These are phyloP conservation scores for Alloscopus bannaensis DNA, from an alignment of 2,888 invertebrate species.

Conservation along the genomic window DNA sequence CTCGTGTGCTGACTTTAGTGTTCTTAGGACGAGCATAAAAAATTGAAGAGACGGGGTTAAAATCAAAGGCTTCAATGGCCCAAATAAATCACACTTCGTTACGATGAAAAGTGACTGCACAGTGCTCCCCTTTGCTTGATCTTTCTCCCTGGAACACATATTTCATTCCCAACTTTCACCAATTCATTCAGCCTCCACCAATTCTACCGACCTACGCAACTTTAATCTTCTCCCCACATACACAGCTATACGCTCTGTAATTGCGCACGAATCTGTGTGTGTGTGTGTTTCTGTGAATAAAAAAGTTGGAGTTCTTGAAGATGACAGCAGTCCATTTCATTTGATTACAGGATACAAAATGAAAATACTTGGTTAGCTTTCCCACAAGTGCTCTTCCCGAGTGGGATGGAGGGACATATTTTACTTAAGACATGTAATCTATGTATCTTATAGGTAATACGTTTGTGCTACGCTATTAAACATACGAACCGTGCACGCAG, in stretches of 20 bases:
- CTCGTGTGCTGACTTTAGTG: no score
- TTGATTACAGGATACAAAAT: conserved; percentile 9
- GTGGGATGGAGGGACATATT: no score
- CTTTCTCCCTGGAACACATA: not conserved
- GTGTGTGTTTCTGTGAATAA: not conserved
- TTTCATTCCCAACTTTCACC: conserved; percentile 6
- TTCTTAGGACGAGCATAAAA: no score
- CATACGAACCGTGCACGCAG: not conserved
- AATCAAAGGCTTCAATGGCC: conserved; percentile 30
- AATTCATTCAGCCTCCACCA: not conserved
- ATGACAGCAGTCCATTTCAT: conserved; percentile 12
- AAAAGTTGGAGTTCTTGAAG: not conserved
- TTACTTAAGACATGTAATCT: no score
- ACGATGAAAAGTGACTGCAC: not conserved
- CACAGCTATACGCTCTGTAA: not conserved
- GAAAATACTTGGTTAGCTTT: conserved; percentile 2
- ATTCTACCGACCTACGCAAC: not conserved
- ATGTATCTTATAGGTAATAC: not conserved
- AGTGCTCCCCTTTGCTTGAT: conserved; percentile 7
- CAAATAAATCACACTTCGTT: conserved; percentile 48
- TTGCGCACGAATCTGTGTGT: not conserved
- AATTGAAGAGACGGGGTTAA: conserved; percentile 3
- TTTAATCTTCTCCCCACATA: not conserved
- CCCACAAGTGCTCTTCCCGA: not conserved
- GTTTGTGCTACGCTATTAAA: not conserved